phyloP scores from a whole-genome alignment of 2,113 vertebrate genomes.

The Lepidiolamprologus cunningtoni region DNA sequence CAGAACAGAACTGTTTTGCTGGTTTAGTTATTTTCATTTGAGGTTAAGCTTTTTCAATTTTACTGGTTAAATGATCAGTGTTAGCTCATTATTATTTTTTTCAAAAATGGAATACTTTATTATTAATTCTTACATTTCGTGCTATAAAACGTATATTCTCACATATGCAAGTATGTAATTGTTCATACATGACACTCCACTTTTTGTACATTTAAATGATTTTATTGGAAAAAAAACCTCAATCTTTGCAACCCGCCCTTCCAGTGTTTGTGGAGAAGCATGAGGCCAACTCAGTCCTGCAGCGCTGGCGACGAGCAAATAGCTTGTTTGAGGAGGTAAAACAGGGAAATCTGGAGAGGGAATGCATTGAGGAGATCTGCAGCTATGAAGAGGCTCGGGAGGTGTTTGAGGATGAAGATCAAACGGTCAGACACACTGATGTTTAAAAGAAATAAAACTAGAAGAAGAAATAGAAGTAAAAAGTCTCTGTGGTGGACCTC shows the following conservation, averaged over 20 bases:
- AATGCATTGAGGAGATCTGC: conserved; percentile 84
- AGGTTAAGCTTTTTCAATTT: not conserved
- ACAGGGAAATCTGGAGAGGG: conserved; percentile 83
- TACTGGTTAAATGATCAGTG: not conserved
- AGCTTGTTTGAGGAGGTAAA: conserved; percentile 74
- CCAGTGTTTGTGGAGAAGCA: conserved; percentile 48
- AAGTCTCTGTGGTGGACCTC: not conserved
- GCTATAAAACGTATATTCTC: not conserved
- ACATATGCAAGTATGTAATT: not conserved
- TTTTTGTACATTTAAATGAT: not conserved
- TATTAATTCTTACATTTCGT: not conserved
- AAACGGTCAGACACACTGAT: conserved; percentile 27
- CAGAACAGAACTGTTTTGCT: not conserved
- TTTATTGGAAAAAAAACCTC: accelerated
- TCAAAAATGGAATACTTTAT: not conserved
- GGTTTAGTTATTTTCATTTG: not conserved
- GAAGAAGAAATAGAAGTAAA: not conserved
- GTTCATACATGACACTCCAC: not conserved
- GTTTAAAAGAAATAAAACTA: not conserved
- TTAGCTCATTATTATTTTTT: not conserved
- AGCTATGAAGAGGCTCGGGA: conserved; percentile 84
- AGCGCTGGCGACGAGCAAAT: conserved; percentile 72
- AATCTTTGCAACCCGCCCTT: accelerated
- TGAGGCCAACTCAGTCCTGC: conserved; percentile 26
- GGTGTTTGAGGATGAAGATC: conserved; percentile 71